Conservation (phyloP, 2,113 vertebrate genomes). For the Ophiodon elongatus region DNA sequence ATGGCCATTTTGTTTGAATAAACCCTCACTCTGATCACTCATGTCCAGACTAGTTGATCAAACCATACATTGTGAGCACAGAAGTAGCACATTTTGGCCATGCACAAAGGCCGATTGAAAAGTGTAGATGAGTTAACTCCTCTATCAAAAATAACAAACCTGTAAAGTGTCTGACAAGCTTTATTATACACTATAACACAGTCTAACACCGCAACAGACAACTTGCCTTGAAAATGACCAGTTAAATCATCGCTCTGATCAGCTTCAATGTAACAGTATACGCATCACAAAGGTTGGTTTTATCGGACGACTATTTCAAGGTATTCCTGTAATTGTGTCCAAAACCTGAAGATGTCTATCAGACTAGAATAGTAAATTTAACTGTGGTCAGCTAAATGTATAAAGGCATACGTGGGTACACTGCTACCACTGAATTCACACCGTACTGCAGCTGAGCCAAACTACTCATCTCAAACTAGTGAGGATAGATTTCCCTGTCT, state of each 20-base stretch:
- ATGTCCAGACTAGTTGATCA: background rate
- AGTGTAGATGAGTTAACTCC: background rate
- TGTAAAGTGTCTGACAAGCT: background rate
- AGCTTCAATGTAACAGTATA: background rate
- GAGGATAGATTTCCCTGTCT: constrained; percentile 18
- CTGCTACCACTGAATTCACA: background rate
- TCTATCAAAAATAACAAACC: background rate
- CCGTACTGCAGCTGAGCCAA: background rate
- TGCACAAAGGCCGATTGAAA: background rate
- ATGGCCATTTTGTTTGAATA: background rate
- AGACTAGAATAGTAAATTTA: background rate
- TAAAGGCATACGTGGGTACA: background rate
- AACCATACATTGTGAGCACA: background rate
- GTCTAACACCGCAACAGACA: background rate
- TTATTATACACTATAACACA: background rate
- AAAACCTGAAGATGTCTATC: background rate
- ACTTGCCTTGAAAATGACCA: background rate
- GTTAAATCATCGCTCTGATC: background rate
- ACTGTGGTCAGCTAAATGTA: background rate
- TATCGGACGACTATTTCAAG: background rate
- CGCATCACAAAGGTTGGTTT: background rate
- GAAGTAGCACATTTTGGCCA: background rate
- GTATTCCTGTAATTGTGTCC: background rate
- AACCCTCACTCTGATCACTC: background rate
- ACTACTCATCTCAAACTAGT: constrained; percentile 6